These are phyloP conservation scores for Exaiptasia diaphana DNA, from an alignment of 64 coral and sea anemone genomes.

Conservation along the genomic window DNA sequence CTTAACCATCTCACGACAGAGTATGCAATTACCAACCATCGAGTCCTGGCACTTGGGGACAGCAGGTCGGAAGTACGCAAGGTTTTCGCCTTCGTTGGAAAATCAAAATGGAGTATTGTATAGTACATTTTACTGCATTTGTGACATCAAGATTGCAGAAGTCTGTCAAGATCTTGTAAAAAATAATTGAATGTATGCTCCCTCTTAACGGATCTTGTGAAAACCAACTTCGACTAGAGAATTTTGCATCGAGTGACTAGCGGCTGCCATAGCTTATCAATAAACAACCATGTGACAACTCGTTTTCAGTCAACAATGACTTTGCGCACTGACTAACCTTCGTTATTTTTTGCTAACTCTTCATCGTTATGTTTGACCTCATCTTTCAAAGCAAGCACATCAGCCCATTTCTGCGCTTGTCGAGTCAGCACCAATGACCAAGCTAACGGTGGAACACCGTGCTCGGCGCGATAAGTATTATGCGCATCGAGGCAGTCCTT, in stretches of 20 bases:
- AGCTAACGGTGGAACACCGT: slow-evolving; percentile 77
- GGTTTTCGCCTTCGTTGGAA: slow-evolving; percentile 63
- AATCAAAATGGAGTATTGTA: neutral
- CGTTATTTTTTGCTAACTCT: slow-evolving; percentile 3
- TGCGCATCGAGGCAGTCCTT: slow-evolving; percentile 85
- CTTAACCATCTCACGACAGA: slow-evolving; percentile 83
- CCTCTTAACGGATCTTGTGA: too few species aligned
- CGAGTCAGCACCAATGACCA: slow-evolving; percentile 76
- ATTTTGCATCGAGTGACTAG: neutral
- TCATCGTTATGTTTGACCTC: slow-evolving; percentile 65
- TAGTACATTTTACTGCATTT: too few species aligned
- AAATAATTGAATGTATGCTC: too few species aligned
- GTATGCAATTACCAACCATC: slow-evolving; percentile 69
- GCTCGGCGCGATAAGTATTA: slow-evolving; percentile 71
- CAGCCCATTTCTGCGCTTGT: slow-evolving; percentile 80
- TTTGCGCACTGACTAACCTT: slow-evolving; percentile 7
- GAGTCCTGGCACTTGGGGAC: slow-evolving; percentile 81
- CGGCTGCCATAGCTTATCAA: too few species aligned
- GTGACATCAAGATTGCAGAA: too few species aligned
- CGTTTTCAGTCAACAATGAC: too few species aligned
- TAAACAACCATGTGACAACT: too few species aligned
- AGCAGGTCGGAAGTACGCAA: slow-evolving; percentile 77
- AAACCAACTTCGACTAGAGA: neutral
- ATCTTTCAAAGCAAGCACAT: slow-evolving; percentile 68
- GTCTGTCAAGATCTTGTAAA: too few species aligned